Conservation (phyloP, 2,888 invertebrate genomes). For the Oeneis ivallda region DNA sequence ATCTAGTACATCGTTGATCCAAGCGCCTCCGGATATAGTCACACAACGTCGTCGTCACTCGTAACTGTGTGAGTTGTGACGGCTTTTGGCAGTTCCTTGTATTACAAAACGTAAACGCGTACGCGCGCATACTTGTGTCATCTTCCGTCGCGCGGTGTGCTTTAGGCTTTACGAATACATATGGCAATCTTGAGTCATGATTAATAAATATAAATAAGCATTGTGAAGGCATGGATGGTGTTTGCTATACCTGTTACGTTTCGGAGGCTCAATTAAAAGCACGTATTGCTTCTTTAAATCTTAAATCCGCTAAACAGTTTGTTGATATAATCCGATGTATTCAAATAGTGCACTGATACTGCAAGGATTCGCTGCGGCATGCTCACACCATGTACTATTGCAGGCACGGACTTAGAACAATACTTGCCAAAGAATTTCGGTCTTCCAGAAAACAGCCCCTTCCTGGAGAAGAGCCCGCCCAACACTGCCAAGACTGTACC, state of each 20-base stretch:
- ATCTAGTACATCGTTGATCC: too few species aligned
- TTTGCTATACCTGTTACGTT: conserved; percentile 31
- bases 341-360: conserved; percentile 28
- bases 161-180: conserved; percentile 10
- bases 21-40: too few species aligned
- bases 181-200: conserved; percentile 36
- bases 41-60: too few species aligned
- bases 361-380: conserved; percentile 39
- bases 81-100: too few species aligned
- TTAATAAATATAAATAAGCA: conserved; percentile 35
- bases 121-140: too few species aligned
- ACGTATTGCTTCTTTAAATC: conserved; percentile 19
- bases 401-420: conserved; percentile 83
- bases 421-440: conserved; percentile 84
- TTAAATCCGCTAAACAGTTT: neutral
- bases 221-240: conserved; percentile 29
- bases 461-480: conserved; percentile 77
- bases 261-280: conserved; percentile 26
- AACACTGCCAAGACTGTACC: conserved; percentile 65
- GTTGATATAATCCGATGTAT: conserved; percentile 2
- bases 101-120: too few species aligned
- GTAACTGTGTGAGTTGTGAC: too few species aligned
- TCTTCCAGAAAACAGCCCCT: conserved; percentile 79
- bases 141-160: neutral
- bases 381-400: conserved; percentile 47